Base-by-base conservation (phyloP, 2,113 vertebrate species). In the Anas platyrhynchos region DNA sequence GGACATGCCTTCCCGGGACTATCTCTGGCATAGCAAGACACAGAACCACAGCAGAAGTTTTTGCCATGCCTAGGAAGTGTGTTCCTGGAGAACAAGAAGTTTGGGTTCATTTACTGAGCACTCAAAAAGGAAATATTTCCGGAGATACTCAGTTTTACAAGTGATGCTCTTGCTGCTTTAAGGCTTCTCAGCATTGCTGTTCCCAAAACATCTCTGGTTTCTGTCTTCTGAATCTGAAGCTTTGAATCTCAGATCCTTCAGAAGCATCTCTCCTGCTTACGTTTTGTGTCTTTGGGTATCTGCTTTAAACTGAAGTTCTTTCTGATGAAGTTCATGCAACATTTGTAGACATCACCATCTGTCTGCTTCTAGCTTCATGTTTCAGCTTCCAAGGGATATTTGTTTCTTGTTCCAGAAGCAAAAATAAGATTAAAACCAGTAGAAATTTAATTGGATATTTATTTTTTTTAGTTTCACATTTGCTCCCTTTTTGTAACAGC, bases 1-100 rank as follows among this genome's bases (percentile, higher is more conserved):
- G 68, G 76, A 59, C 8, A 0, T 36, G 25, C 52, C 26, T 59
- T 71, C 65, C 81, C 32, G 72, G 71, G 79, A 12, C 2, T 54
- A 0, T 14, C 8, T 52, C 6, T 32, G 50, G 20, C 7, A 2
- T 6, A 43, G 38, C 72, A 75, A 5, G 20, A 6, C 0, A 1
- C 2, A 3, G 26, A 11, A 8, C 31, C 43, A 12, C 67, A 15
- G 32, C 3, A n/a, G 3, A 44, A 69, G 34, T 43, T 16, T 2
- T 3, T 15, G 9, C 38, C 17, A 11, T 25, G 44, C 41, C 73
- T 38, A 13, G 36, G 41, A 36, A 58, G 23, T 0, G 13, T 38
- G 16, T 61, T 89, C 52, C 82, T 65, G 65, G 52, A 25, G n/a
- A 75, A 74, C 12, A 34, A 20, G 69, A 55, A 26, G 8, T n/a